Conservation (phyloP, 2,888 invertebrate species). For the Eudasyphora cyanicolor region DNA sequence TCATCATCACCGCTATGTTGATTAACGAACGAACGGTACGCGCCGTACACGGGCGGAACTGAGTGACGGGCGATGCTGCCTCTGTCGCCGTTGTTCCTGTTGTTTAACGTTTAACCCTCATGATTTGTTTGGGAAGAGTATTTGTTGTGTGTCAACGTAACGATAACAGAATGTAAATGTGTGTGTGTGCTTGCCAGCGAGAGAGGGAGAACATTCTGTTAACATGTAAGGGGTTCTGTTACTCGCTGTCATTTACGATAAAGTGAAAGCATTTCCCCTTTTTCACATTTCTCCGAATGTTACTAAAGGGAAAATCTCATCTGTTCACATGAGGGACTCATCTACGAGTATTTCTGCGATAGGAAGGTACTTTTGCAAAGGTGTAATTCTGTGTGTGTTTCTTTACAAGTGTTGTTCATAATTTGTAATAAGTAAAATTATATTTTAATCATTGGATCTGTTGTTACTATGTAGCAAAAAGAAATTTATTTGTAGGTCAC, state of each 20-base stretch:
- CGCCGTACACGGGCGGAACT: neutral
- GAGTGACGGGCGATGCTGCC: no score
- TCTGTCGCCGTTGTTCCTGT: neutral
- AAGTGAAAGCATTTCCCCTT: slow-evolving; percentile 47
- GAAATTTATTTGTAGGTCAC: no score
- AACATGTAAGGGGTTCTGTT: no score
- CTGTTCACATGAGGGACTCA: neutral
- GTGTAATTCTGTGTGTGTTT: no score
- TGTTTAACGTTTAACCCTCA: slow-evolving; percentile 50
- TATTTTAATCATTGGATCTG: no score
- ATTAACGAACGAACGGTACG: neutral
- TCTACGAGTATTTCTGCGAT: no score
- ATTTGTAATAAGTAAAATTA: no score
- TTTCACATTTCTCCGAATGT: slow-evolving; percentile 47
- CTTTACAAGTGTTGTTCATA: no score
- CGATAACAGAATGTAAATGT: slow-evolving; percentile 34
- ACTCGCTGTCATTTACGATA: slow-evolving; percentile 20
- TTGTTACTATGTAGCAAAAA: no score
- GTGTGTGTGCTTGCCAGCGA: neutral
- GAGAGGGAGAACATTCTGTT: slow-evolving; percentile 28
- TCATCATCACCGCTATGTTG: neutral
- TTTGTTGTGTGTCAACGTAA: slow-evolving; percentile 12
- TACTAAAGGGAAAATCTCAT: neutral
- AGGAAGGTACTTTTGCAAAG: no score
- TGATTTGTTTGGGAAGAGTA: neutral